Evolutionary conservation across 2,113 vertebrate genomes (phyloP), one percentile per base, ranked within the genome.

Genomic region (Pampusana beccarii): DNA sequence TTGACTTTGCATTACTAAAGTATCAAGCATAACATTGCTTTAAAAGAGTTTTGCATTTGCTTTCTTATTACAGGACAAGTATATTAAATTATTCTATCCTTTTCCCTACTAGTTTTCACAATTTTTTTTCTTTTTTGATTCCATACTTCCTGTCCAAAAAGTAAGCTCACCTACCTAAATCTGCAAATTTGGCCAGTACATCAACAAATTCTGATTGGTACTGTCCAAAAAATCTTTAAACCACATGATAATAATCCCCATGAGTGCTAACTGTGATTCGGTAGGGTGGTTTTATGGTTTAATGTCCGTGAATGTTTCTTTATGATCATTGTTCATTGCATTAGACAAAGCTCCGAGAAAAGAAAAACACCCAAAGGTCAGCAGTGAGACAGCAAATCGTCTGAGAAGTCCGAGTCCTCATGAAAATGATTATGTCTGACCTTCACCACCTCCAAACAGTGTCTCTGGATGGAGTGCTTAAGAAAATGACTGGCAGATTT

Each of bases 261-360:
- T 5, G 85, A 96, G 88, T 57, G 64, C 25, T 44, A 66, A 28
- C n/a, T 5, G 75, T 3, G 83, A 57, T 65, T 36, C 36, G 13
- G 29, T 72, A 87, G 81, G 54, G 61, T 71, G 72, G 60, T 61
- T 95, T 96, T 94, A 88, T 19, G 66, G 69, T 29, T 92, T 80
- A 88, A 88, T 62, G 61, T 13, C 86, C 2, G 4, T 40, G 75
- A 86, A 34, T 26, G 67, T 44, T 87, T 57, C 96, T 96, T 82
- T 72, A 26, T 89, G 88, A 90, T 90, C 90, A 94, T 95, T 97
- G 96, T 78, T 95, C 90, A 38, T 13, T 11, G 54, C 19, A 56
- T 92, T 92, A 95, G 83, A 77, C 84, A 67, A 92, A 70, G 93
- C 88, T 84, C 58, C 9, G 69, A 21, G 92, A 40, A 71, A 79